Base-by-base conservation (phyloP, 2,113 vertebrate species). In the Oplegnathus fasciatus region DNA sequence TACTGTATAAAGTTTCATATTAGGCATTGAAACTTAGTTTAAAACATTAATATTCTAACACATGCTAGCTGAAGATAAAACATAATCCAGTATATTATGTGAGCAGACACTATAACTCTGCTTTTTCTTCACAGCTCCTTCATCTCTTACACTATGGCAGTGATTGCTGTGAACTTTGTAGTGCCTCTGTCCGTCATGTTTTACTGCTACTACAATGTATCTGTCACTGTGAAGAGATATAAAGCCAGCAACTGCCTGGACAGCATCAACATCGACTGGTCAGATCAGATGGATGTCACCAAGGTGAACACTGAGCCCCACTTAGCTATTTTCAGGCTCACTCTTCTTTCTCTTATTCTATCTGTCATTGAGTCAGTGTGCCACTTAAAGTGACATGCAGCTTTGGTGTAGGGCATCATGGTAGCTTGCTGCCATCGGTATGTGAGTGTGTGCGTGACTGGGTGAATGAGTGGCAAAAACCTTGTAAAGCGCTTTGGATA, bases 121-220 rank as follows among this genome's bases (percentile, higher is more conserved):
- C n/a, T 84, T 46, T 37, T 32, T 72, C 83, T 88, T 91, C 88
- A 76, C 96, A 99, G 98, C 84, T 97, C 97, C 74, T 99, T 99
- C 92, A 91, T 99, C 92, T 98, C 98, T 81, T 99, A 97, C 94
- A 99, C 98, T 0, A 97, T 99, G 97, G 95, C 96, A n/a, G 98
- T 98, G 86, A 96, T 99, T 78, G 92, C 58, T 20, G 93, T 98
- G 78, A 99, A 99, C 95, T 99, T 99, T 88, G 86, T 98, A 54
- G 77, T 97, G 82, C 98, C 98, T n/a, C 94, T 99, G 75, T 93
- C 89, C 9, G 95, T 97, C 93, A 99, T 99, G 98, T 97, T 97
- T 92, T 99, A 98, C 94, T 99, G 98, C 93, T 99, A 99, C 93
- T 98, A 97, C 94, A 97, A 97, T 20, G 96, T 99, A 87, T 96